These are phyloP conservation scores for Meandrusa payeni DNA, from an alignment of 2,888 invertebrate genomes.

Conservation along the genomic window DNA sequence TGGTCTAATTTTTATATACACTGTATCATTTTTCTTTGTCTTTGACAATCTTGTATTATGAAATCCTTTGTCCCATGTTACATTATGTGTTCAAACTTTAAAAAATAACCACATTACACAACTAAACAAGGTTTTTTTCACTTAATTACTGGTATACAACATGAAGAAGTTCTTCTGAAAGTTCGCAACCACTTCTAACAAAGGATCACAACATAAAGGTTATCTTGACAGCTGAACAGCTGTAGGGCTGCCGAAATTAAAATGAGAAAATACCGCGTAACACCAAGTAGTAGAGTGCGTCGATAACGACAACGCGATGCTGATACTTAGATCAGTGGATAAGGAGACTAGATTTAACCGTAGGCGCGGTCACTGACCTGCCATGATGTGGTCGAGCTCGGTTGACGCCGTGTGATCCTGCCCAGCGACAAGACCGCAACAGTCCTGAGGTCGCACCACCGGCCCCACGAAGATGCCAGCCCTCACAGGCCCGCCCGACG, in stretches of 20 bases:
- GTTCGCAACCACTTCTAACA: constrained; percentile 37
- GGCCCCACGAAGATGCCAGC: constrained; percentile 34
- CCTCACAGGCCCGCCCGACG: constrained; percentile 63
- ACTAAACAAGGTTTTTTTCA: constrained; percentile 29
- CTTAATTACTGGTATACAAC: constrained; percentile 9
- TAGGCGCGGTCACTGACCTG: constrained; percentile 54
- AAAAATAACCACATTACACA: constrained; percentile 52
- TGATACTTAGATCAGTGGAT: constrained; percentile 33
- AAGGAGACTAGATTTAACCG: constrained; percentile 33
- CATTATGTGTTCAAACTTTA: constrained; percentile 33
- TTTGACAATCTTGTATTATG: constrained; percentile 20
- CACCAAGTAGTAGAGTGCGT: neutral
- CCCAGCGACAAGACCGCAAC: constrained; percentile 34
- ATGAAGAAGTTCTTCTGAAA: neutral
- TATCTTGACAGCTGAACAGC: constrained; percentile 26
- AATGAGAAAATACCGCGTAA: neutral
- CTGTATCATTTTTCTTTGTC: constrained; percentile 26
- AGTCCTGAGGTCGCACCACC: constrained; percentile 31
- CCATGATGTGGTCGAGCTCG: constrained; percentile 52
- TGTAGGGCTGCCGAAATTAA: constrained; percentile 2
- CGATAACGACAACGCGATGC: constrained; percentile 10
- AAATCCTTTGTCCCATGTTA: constrained; percentile 39
- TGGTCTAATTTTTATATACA: no score
- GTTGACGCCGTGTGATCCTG: constrained; percentile 26
- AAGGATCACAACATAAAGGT: constrained; percentile 37